A percentile compares a stretch with the other conserved stretches of the same genome.
phyloP scores from a whole-genome alignment of 2,113 vertebrate genomes.

The Xerus inauris region DNA sequence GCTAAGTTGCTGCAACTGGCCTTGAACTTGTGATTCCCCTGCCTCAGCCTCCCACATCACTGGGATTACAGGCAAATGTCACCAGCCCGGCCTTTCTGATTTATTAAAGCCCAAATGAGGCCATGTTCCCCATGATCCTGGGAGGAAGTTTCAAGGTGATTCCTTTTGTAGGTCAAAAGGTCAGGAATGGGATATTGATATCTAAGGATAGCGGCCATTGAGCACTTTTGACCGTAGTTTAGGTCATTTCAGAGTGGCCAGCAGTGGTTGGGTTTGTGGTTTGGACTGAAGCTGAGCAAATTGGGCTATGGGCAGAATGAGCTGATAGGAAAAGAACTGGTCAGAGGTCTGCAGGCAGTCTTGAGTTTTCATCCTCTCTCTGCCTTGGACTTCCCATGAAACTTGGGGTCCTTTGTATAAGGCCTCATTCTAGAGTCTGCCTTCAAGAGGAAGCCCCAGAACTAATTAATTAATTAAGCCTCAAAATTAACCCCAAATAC shows the following conservation, averaged over 20 bases:
- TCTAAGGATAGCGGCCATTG: not conserved
- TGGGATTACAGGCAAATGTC: too few relatives aligned
- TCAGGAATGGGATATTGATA: not conserved
- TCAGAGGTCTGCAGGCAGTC: not conserved
- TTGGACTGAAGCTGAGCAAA: not conserved
- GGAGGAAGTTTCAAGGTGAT: slow-evolving; percentile 31
- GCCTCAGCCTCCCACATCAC: too few relatives aligned
- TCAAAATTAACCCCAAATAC: slow-evolving; percentile 18
- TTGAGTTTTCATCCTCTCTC: not conserved
- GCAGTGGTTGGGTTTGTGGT: not conserved
- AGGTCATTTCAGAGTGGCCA: not conserved
- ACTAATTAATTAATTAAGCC: not conserved
- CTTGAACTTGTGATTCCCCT: too few relatives aligned
- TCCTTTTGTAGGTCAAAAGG: not conserved
- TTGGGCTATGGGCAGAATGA: not conserved
- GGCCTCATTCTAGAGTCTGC: not conserved
- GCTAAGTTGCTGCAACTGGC: too few relatives aligned
- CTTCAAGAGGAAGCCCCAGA: not conserved
- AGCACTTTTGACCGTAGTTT: not conserved
- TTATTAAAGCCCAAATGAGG: slow-evolving; percentile 39
- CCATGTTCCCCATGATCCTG: not conserved
- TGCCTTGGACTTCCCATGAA: not conserved
- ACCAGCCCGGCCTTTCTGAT: not conserved
- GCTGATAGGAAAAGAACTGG: slow-evolving; percentile 8
- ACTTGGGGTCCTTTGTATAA: not conserved